These are phyloP conservation scores for Staurois parvus DNA, from an alignment of 2,797 vertebrate species.

Conservation along the genomic window DNA sequence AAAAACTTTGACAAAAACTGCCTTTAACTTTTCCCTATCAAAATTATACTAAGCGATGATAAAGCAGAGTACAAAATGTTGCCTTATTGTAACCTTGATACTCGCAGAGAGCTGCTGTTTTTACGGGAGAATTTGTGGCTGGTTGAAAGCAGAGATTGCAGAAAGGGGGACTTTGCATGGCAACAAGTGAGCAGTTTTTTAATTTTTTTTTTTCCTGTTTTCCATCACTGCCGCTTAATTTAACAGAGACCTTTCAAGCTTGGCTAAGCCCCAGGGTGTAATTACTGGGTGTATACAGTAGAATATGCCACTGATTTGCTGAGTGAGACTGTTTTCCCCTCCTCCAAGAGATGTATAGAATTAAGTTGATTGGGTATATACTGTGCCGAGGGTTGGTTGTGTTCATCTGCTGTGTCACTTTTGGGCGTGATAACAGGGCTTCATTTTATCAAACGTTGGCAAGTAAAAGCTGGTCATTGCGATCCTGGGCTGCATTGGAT, in stretches of 20 bases:
- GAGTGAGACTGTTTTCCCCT: constrained; percentile 1
- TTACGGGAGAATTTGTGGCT: not conserved
- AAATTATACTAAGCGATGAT: constrained; percentile 31
- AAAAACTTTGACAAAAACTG: constrained; percentile 37
- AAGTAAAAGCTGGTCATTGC: not conserved
- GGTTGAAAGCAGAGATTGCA: constrained; percentile 10
- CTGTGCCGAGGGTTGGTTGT: constrained; percentile 33
- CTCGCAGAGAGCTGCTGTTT: constrained; percentile 32
- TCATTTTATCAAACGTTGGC: constrained; percentile 33
- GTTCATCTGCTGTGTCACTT: constrained; percentile 50
- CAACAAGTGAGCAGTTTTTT: constrained; percentile 7
- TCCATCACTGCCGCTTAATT: constrained; percentile 33
- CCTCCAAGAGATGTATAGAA: not conserved
- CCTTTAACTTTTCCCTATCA: constrained; percentile 51
- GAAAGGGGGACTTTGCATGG: not conserved
- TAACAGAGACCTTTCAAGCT: not conserved
- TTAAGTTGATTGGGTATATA: constrained; percentile 29
- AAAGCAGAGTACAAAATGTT: constrained; percentile 37
- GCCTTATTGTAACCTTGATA: constrained; percentile 57
- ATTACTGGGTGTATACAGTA: constrained; percentile 10
- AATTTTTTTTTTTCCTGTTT: not conserved
- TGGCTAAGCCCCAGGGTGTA: constrained; percentile 26
- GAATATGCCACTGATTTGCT: constrained; percentile 21
- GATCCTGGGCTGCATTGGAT: not conserved
- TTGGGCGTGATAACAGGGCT: constrained; percentile 29